Percentiles rank a stretch among this genome's conserved stretches.
Evolutionary conservation across 2,888 invertebrate species (phyloP).

Genomic region (Platerodrilus igneus): DNA sequence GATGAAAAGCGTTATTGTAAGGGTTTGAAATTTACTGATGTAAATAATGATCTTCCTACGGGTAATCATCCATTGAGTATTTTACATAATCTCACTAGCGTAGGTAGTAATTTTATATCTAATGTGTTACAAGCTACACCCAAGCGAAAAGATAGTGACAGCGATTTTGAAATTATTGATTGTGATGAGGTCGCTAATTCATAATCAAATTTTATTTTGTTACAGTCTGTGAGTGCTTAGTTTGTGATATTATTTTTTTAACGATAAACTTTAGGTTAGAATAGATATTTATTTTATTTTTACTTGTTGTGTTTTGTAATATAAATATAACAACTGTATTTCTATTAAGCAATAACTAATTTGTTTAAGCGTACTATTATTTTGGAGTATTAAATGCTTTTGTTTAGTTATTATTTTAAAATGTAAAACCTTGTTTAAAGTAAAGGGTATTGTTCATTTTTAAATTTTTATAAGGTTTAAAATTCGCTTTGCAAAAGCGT

Average conservation of each 20-base stretch:
- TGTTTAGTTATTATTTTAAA: too few relatives aligned
- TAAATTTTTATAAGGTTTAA: too few relatives aligned
- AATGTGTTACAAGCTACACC: conserved; percentile 27
- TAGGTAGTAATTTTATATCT: conserved; percentile 27
- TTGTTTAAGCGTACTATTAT: too few relatives aligned
- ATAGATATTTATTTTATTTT: conserved; percentile 25
- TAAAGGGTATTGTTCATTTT: too few relatives aligned
- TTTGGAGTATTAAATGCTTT: too few relatives aligned
- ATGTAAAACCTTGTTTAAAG: too few relatives aligned
- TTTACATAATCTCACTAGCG: conserved; percentile 26
- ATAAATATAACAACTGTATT: too few relatives aligned
- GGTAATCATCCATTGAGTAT: conserved; percentile 20
- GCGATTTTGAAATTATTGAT: conserved; percentile 45
- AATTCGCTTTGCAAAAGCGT: too few relatives aligned
- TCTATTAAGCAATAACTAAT: too few relatives aligned
- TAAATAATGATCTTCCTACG: conserved; percentile 16
- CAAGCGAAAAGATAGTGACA: conserved; percentile 38
- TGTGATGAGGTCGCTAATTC: conserved; percentile 35
- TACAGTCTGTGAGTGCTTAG: conserved; percentile 15
- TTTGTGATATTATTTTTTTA: conserved; percentile 23
- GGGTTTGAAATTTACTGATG: conserved; percentile 40
- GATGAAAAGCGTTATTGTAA: conserved; percentile 40
- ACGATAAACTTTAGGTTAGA: conserved; percentile 14
- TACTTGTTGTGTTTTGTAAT: too few relatives aligned
- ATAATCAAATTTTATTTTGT: conserved; percentile 8